Conservation (phyloP, 2,888 invertebrate genomes). For the Agrochola lota region DNA sequence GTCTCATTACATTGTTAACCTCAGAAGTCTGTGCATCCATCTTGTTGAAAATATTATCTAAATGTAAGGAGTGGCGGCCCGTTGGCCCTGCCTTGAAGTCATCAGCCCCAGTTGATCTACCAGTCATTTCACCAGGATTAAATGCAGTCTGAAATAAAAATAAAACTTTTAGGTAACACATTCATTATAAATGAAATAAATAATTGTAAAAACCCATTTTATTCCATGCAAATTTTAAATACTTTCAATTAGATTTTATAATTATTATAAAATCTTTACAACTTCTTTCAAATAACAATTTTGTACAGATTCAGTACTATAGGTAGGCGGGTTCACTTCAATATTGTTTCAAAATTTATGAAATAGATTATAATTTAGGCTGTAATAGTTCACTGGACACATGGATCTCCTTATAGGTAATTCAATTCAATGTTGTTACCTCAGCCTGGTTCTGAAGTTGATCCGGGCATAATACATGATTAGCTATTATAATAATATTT, state of each 20-base stretch:
- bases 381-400: neutral
- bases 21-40: constrained; percentile 84
- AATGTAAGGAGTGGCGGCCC: constrained; percentile 78
- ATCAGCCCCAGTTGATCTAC: constrained; percentile 84
- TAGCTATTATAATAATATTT: neutral
- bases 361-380: neutral
- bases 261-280: too few species aligned
- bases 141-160: constrained; percentile 78
- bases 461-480: neutral
- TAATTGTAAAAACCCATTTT: too few species aligned
- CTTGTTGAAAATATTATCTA: constrained; percentile 78
- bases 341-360: neutral
- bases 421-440: neutral
- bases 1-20: constrained; percentile 82
- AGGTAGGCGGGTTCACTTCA: neutral
- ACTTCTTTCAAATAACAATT: too few species aligned
- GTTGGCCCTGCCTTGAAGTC: constrained; percentile 66
- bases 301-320: too few species aligned
- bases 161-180: neutral
- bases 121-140: constrained; percentile 86
- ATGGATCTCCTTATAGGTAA: neutral
- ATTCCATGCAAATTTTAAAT: too few species aligned
- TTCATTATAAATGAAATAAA: neutral
- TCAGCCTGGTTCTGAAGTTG: neutral
- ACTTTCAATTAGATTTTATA: too few species aligned